A percentile compares a stretch with the other conserved stretches of the same genome.
These are phyloP conservation scores for Camponotus fellah DNA, from an alignment of 2,888 invertebrate genomes.

Conservation along the genomic window DNA sequence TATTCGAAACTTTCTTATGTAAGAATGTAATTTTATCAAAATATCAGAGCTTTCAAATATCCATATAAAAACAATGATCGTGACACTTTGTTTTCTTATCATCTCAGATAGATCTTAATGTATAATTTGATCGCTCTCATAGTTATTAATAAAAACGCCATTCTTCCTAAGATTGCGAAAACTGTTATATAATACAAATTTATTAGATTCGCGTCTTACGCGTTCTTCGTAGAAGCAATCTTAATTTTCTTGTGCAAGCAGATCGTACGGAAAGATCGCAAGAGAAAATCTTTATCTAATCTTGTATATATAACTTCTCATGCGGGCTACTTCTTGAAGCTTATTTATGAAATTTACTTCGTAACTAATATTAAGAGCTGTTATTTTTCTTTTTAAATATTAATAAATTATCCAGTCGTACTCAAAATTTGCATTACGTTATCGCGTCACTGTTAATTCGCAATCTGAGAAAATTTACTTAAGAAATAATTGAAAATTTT, in stretches of 20 bases:
- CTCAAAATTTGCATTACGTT: constrained; percentile 12
- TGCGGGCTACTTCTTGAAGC: background rate
- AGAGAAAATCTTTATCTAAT: constrained; percentile 32
- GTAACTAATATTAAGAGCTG: constrained; percentile 21
- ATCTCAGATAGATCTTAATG: background rate
- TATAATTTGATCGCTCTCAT: constrained; percentile 18
- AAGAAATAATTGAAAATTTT: background rate
- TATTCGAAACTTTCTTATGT: background rate
- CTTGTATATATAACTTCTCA: constrained; percentile 40
- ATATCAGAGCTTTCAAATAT: background rate
- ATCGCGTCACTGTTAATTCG: constrained; percentile 26
- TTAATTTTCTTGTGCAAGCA: constrained; percentile 38
- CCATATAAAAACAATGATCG: background rate
- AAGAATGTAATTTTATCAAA: background rate
- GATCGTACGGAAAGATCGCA: constrained; percentile 7
- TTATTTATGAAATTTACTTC: constrained; percentile 38
- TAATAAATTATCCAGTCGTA: constrained; percentile 12
- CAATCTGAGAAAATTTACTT: background rate
- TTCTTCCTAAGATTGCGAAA: constrained; percentile 9
- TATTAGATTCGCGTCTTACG: constrained; percentile 18
- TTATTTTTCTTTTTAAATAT: constrained; percentile 15
- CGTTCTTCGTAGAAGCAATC: constrained; percentile 3
- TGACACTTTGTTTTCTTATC: background rate
- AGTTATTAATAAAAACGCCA: constrained; percentile 5
- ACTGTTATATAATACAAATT: constrained; percentile 41